A percentile compares a stretch with the other conserved stretches of the same genome.
Evolutionary conservation across 1,140 invertebrate species (phyloP).

Genomic region (Aphaenogaster rudis): DNA sequence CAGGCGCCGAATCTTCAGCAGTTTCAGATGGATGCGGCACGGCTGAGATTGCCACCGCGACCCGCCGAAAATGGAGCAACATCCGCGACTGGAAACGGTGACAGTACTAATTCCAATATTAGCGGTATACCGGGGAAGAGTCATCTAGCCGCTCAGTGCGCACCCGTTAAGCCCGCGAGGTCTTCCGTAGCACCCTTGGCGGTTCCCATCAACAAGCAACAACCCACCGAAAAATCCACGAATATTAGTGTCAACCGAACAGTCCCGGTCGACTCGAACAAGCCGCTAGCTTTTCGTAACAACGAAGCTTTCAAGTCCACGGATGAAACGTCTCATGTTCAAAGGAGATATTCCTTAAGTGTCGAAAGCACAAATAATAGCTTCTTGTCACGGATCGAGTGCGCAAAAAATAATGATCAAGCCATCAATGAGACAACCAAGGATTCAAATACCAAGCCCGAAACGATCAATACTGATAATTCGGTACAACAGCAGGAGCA

Average conservation of each 20-base stretch:
- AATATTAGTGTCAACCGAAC: neutral
- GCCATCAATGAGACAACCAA: constrained; percentile 23
- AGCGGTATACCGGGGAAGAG: constrained; percentile 71
- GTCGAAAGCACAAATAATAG: constrained; percentile 49
- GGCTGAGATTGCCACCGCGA: constrained; percentile 57
- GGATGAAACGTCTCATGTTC: constrained; percentile 36
- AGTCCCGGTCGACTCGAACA: neutral
- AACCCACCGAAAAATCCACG: constrained; percentile 42
- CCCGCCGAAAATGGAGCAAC: neutral
- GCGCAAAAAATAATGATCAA: constrained; percentile 20
- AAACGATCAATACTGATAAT: constrained; percentile 45
- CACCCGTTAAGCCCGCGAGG: constrained; percentile 79
- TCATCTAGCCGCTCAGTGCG: constrained; percentile 81
- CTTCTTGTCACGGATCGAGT: neutral
- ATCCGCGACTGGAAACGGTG: neutral
- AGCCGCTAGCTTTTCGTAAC: neutral
- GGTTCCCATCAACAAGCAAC: constrained; percentile 80
- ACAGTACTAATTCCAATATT: constrained; percentile 10
- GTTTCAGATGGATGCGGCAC: constrained; percentile 75
- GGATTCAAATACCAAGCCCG: neutral
- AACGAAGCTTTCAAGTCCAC: constrained; percentile 47
- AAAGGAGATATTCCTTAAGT: constrained; percentile 43
- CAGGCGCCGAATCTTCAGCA: constrained; percentile 80
- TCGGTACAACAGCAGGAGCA: constrained; percentile 53
- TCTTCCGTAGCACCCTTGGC: constrained; percentile 78